These are phyloP conservation scores for Platycheirus albimanus DNA, from an alignment of 2,888 invertebrate genomes.

Conservation along the genomic window DNA sequence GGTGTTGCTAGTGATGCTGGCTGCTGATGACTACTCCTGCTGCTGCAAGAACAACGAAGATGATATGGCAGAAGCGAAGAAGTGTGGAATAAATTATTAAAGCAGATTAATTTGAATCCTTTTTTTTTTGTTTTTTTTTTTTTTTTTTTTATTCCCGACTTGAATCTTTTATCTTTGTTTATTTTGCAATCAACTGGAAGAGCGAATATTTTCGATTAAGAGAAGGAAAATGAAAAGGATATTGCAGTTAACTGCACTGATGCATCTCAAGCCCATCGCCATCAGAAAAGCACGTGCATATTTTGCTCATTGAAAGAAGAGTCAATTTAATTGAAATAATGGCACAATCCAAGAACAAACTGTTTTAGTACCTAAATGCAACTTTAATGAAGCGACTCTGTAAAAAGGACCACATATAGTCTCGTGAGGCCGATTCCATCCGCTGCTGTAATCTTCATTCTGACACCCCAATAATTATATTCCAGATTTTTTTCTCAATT, in stretches of 20 bases:
- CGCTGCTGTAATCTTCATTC: conserved; percentile 65
- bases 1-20: too few species aligned
- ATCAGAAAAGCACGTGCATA: conserved; percentile 40
- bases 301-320: conserved; percentile 30
- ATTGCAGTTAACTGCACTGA: conserved; percentile 7
- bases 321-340: conserved; percentile 72
- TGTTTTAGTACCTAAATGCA: conserved; percentile 46
- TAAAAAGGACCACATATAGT: conserved; percentile 29
- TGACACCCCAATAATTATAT: conserved; percentile 72
- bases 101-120: conserved; percentile 71
- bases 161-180: too few species aligned
- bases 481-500: conserved; percentile 5
- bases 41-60: conserved; percentile 11
- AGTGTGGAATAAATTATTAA: conserved; percentile 68
- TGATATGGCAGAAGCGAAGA: conserved; percentile 40
- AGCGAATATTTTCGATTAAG: conserved; percentile 47
- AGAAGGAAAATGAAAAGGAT: conserved; percentile 43
- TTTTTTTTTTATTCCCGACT: too few species aligned
- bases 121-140: conserved; percentile 31
- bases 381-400: conserved; percentile 51
- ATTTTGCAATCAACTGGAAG: conserved; percentile 57
- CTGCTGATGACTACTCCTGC: neutral
- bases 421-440: conserved; percentile 39
- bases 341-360: conserved; percentile 45
- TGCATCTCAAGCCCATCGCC: neutral